A percentile compares a stretch with the other conserved stretches of the same genome.
phyloP scores from a whole-genome alignment of 2,113 vertebrate species.

The Ornithorhynchus anatinus region DNA sequence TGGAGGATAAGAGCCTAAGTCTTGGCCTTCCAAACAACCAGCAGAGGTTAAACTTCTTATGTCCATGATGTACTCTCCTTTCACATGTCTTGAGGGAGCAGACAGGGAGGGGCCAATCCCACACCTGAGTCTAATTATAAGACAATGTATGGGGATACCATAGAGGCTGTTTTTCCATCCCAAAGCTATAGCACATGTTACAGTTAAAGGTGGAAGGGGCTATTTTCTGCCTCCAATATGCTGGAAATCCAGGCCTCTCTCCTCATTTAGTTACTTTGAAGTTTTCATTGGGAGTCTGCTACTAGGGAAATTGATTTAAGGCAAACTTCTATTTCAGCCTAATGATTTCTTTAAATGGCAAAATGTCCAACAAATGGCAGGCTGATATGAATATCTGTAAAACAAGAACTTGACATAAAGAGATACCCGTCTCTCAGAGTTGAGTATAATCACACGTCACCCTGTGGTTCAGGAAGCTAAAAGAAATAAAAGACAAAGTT shows the following conservation, averaged over 20 bases:
- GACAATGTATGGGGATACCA: slow-evolving; percentile 29
- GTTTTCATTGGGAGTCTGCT: slow-evolving; percentile 25
- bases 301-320: slow-evolving; percentile 40
- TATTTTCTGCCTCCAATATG: slow-evolving; percentile 30
- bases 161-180: slow-evolving; percentile 26
- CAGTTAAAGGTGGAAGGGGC: slow-evolving; percentile 39
- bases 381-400: neutral
- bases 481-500: neutral
- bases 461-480: neutral
- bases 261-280: slow-evolving; percentile 36
- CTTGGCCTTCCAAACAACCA: neutral
- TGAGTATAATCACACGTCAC: neutral
- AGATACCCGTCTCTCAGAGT: neutral
- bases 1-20: neutral
- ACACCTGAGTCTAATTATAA: slow-evolving; percentile 49
- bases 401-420: neutral
- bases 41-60: slow-evolving; percentile 29
- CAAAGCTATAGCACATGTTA: slow-evolving; percentile 38
- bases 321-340: slow-evolving; percentile 33
- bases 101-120: slow-evolving; percentile 2
- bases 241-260: slow-evolving; percentile 20
- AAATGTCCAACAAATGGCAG: neutral
- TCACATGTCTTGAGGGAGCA: slow-evolving; percentile 14
- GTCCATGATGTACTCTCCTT: slow-evolving; percentile 20
- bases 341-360: slow-evolving; percentile 24